These are phyloP conservation scores for Batillaria attramentaria DNA, from an alignment of 1,140 invertebrate genomes.

Conservation along the genomic window DNA sequence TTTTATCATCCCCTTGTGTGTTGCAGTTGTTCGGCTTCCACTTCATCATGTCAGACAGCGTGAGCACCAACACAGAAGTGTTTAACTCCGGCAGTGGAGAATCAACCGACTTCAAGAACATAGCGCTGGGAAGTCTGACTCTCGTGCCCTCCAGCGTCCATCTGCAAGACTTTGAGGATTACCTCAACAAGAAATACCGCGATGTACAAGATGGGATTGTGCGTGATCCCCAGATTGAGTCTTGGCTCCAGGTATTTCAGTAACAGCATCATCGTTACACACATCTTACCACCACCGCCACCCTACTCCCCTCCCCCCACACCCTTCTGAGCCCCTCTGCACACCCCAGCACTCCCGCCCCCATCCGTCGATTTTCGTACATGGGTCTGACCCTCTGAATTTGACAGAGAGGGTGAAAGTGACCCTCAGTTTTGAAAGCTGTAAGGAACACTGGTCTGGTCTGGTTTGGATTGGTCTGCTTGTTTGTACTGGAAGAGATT, in stretches of 20 bases:
- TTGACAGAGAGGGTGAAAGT: too few species aligned
- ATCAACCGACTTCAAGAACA: background rate
- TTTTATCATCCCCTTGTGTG: conserved; percentile 26
- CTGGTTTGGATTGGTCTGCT: too few species aligned
- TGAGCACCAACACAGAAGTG: conserved; percentile 39
- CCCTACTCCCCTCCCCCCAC: background rate
- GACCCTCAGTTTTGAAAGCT: too few species aligned
- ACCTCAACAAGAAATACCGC: conserved; percentile 39
- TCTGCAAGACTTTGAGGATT: conserved; percentile 42
- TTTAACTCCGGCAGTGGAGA: conserved; percentile 20
- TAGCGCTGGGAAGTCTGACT: conserved; percentile 39
- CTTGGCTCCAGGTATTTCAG: conserved; percentile 27
- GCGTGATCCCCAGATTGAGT: conserved; percentile 28
- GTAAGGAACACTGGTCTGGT: too few species aligned
- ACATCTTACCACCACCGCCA: too few species aligned
- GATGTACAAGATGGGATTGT: background rate
- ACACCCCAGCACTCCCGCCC: too few species aligned
- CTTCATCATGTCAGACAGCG: conserved; percentile 54
- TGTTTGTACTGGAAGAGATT: too few species aligned
- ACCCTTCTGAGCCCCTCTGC: background rate
- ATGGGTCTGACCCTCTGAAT: too few species aligned
- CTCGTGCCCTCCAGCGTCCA: conserved; percentile 33
- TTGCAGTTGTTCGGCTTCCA: conserved; percentile 35
- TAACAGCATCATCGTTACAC: too few species aligned
- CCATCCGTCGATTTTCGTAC: too few species aligned